These are phyloP conservation scores for Volucella zonaria DNA, from an alignment of 2,888 invertebrate species.

Conservation along the genomic window DNA sequence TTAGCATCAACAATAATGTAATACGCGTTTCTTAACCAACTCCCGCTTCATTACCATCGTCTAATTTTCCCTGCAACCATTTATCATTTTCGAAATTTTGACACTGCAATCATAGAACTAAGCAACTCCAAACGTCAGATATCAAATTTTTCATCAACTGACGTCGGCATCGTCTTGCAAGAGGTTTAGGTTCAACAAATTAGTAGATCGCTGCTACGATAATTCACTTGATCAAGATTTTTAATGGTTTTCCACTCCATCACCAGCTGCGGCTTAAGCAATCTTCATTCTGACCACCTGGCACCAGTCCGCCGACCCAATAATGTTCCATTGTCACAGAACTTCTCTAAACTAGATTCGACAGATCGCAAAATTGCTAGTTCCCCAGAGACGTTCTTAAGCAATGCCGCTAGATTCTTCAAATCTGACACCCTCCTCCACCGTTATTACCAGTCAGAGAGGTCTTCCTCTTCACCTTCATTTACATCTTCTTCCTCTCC, in stretches of 20 bases:
- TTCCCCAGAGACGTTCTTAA: slow-evolving; percentile 36
- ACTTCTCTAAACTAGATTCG: slow-evolving; percentile 17
- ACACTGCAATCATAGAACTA: slow-evolving; percentile 5
- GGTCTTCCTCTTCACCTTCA: slow-evolving; percentile 10
- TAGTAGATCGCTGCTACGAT: slow-evolving; percentile 41
- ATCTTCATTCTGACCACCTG: slow-evolving; percentile 63
- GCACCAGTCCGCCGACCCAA: slow-evolving; percentile 34
- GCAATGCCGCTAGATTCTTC: slow-evolving; percentile 62
- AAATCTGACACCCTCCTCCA: slow-evolving; percentile 41
- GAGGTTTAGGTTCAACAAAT: slow-evolving; percentile 28
- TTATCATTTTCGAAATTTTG: slow-evolving; percentile 13
- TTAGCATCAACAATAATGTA: too few relatives aligned
- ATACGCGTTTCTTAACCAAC: too few relatives aligned
- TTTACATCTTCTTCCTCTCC: slow-evolving; percentile 33
- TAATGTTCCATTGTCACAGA: slow-evolving; percentile 32
- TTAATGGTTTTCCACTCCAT: slow-evolving; percentile 46
- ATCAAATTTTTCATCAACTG: slow-evolving; percentile 12
- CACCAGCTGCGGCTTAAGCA: slow-evolving; percentile 10
- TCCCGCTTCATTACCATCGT: background rate
- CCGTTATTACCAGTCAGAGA: slow-evolving; percentile 2
- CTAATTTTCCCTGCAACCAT: slow-evolving; percentile 7
- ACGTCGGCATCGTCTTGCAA: slow-evolving; percentile 52
- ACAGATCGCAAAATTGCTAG: slow-evolving; percentile 36
- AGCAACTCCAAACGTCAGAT: background rate
- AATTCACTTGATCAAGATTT: slow-evolving; percentile 53